Evolutionary conservation across 1,140 invertebrate genomes (phyloP).

Genomic region (Heliconius hewitsoni): DNA sequence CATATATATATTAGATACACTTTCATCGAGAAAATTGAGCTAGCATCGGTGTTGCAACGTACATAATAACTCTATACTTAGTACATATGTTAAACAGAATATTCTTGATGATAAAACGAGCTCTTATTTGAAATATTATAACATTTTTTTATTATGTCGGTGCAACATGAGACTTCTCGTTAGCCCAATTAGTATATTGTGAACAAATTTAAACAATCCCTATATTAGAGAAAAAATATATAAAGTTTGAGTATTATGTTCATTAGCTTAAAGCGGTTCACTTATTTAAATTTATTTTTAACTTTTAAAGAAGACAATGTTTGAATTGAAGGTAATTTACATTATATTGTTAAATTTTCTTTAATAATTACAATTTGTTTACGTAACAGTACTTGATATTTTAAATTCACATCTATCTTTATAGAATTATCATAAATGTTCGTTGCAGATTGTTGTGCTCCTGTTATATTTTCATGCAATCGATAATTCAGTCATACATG

Average conservation of each 20-base stretch:
- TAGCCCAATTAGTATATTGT: neutral
- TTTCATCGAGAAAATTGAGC: slow-evolving; percentile 10
- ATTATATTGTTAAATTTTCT: neutral
- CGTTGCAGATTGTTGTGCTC: neutral
- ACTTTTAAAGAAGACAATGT: neutral
- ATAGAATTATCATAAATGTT: neutral
- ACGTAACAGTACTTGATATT: neutral
- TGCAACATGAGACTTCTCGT: neutral
- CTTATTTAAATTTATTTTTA: neutral
- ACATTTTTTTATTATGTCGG: neutral
- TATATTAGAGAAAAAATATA: neutral
- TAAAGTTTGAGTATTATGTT: neutral
- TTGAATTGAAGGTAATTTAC: neutral
- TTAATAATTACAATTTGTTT: neutral
- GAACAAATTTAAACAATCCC: neutral
- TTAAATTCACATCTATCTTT: neutral
- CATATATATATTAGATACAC: slow-evolving; percentile 8
- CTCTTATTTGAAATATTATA: neutral
- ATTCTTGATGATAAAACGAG: neutral
- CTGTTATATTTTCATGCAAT: neutral
- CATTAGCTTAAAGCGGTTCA: neutral
- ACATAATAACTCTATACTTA: neutral
- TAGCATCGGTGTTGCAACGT: neutral
- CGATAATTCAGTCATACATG: neutral
- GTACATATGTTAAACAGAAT: neutral